Conservation (phyloP, 64 coral and sea anemone species). For the Montipora cactus region DNA sequence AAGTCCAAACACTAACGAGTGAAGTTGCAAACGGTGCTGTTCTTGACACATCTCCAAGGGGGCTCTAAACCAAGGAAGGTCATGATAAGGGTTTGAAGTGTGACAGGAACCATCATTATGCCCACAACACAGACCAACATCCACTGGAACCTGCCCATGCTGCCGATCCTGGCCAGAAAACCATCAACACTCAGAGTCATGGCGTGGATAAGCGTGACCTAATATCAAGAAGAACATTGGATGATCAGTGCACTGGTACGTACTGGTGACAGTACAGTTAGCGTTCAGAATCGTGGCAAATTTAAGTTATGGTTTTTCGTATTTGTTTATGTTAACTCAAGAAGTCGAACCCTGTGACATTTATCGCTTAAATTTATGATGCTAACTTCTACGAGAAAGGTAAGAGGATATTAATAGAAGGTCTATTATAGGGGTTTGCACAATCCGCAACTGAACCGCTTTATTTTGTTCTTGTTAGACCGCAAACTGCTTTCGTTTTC, state of each 20-base stretch:
- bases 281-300: no score
- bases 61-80: conserved; percentile 89
- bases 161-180: conserved; percentile 70
- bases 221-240: not conserved
- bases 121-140: conserved; percentile 69
- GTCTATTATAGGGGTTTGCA: no score
- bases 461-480: no score
- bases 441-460: no score
- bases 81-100: conserved; percentile 94
- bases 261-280: not conserved
- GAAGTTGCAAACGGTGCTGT: conserved; percentile 88
- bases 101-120: conserved; percentile 83
- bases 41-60: conserved; percentile 82
- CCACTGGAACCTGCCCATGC: conserved; percentile 93
- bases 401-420: no score
- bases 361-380: no score
- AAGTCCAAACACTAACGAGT: conserved; percentile 67
- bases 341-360: no score
- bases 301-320: no score
- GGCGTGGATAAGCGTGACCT: not conserved
- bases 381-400: no score
- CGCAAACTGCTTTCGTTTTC: no score
- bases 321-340: no score
- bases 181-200: conserved; percentile 83
- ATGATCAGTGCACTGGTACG: not conserved